Evolutionary conservation across 1,140 invertebrate species (phyloP).

Genomic region (Gonatopus flavifemur): DNA sequence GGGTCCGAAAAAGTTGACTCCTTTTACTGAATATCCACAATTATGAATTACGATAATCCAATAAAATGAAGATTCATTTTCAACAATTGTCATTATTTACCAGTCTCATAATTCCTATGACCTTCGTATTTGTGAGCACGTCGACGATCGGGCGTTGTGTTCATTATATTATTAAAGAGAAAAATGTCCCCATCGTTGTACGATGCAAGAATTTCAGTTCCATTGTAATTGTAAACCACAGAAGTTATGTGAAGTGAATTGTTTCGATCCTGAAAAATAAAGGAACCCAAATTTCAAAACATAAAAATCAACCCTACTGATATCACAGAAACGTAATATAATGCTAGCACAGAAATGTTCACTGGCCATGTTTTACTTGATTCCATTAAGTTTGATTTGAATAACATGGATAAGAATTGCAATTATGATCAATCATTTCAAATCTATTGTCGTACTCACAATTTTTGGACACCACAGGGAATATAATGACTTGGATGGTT

Average conservation of each 20-base stretch:
- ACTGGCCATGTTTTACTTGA: slow-evolving; percentile 23
- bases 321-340: too few relatives aligned
- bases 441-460: too few relatives aligned
- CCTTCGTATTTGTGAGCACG: slow-evolving; percentile 78
- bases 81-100: slow-evolving; percentile 35
- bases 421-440: too few relatives aligned
- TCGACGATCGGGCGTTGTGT: too few relatives aligned
- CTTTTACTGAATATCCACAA: slow-evolving; percentile 73
- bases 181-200: slow-evolving; percentile 96
- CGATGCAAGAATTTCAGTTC: slow-evolving; percentile 85
- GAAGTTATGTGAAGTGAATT: slow-evolving; percentile 84
- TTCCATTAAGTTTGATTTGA: slow-evolving; percentile 17
- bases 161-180: slow-evolving; percentile 73
- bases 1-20: slow-evolving; percentile 92
- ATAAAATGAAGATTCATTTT: slow-evolving; percentile 5
- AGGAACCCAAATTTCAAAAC: too few relatives aligned
- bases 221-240: slow-evolving; percentile 89
- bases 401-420: too few relatives aligned
- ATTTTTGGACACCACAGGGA: too few relatives aligned
- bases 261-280: too few relatives aligned
- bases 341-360: too few relatives aligned
- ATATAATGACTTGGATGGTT: slow-evolving; percentile 50
- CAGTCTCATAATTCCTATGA: slow-evolving; percentile 74
- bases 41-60: background rate
- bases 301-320: too few relatives aligned